Conservation (phyloP, 2,888 invertebrate genomes). For the Gastracanthus pulcherrimus region DNA sequence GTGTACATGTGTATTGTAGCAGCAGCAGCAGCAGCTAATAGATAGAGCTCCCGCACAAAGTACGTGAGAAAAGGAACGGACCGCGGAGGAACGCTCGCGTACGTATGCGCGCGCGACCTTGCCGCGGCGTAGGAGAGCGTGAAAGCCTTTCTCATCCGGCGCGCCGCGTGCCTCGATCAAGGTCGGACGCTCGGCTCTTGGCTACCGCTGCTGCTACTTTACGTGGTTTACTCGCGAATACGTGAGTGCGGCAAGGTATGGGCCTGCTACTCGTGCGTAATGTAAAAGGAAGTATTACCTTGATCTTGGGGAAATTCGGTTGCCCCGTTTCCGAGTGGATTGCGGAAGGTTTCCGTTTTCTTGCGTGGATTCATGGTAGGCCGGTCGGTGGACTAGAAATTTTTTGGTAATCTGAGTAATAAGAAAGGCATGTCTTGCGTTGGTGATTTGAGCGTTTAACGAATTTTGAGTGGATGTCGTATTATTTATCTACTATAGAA, state of each 20-base stretch:
- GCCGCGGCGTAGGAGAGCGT: conserved; percentile 32
- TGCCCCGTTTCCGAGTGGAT: background rate
- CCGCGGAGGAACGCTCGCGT: background rate
- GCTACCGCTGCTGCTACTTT: background rate
- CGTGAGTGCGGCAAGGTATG: too few relatives aligned
- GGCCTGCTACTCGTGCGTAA: background rate
- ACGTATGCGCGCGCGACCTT: conserved; percentile 21
- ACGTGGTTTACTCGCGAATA: background rate
- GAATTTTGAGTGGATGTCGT: too few relatives aligned
- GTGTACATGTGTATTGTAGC: background rate
- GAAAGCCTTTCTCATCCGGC: conserved; percentile 53
- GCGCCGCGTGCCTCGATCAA: conserved; percentile 16
- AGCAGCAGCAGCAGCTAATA: background rate
- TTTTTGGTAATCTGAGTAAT: too few relatives aligned
- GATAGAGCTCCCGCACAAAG: background rate
- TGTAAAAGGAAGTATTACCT: conserved; percentile 27
- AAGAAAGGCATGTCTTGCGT: too few relatives aligned
- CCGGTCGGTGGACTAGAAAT: background rate
- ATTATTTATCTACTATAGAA: too few relatives aligned
- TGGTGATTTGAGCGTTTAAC: too few relatives aligned
- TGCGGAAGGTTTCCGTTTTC: background rate
- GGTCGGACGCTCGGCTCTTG: background rate
- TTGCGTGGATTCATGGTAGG: too few relatives aligned
- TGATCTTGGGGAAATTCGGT: conserved; percentile 50
- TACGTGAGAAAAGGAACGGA: conserved; percentile 46